Conservation (phyloP, 2,888 invertebrate genomes). For the Caenorhabditis japonica region DNA sequence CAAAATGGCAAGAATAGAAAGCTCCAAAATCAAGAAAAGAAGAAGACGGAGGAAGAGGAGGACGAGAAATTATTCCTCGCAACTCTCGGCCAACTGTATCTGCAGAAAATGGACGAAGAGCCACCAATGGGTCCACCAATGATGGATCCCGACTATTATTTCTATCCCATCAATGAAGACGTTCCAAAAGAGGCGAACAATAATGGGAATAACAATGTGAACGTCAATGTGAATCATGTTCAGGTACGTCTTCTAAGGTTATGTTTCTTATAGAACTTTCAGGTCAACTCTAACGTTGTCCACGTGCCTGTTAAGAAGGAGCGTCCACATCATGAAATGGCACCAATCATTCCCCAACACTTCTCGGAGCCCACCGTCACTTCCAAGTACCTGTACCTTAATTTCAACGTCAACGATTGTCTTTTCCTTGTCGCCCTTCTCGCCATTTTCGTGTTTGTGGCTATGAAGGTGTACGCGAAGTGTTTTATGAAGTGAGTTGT, state of each 20-base stretch:
- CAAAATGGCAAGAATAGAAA: conserved; percentile 16
- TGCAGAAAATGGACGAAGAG: conserved; percentile 22
- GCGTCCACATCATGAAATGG: not conserved
- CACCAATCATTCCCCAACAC: conserved; percentile 28
- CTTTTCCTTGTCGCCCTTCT: conserved; percentile 10
- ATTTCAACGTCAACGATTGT: conserved; percentile 30
- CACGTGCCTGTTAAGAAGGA: conserved; percentile 27
- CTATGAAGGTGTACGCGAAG: conserved; percentile 33
- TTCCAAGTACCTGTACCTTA: conserved; percentile 36
- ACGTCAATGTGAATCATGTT: conserved; percentile 45
- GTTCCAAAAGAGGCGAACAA: conserved; percentile 27
- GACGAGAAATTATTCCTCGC: conserved; percentile 43
- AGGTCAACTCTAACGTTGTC: conserved; percentile 37
- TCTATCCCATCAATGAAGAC: conserved; percentile 9
- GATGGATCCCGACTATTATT: conserved; percentile 22
- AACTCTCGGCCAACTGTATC: conserved; percentile 25
- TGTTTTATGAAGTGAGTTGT: conserved; percentile 32
- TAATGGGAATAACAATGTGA: conserved; percentile 45
- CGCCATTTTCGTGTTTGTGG: conserved; percentile 20
- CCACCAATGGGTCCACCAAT: conserved; percentile 14
- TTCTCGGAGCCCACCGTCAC: conserved; percentile 16
- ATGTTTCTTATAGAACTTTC: not conserved
- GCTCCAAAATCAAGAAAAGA: conserved; percentile 4
- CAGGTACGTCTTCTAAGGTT: conserved; percentile 6
- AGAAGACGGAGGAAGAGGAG: conserved; percentile 21